Conservation (phyloP, 2,113 vertebrate genomes). For the Archilochus colubris region DNA sequence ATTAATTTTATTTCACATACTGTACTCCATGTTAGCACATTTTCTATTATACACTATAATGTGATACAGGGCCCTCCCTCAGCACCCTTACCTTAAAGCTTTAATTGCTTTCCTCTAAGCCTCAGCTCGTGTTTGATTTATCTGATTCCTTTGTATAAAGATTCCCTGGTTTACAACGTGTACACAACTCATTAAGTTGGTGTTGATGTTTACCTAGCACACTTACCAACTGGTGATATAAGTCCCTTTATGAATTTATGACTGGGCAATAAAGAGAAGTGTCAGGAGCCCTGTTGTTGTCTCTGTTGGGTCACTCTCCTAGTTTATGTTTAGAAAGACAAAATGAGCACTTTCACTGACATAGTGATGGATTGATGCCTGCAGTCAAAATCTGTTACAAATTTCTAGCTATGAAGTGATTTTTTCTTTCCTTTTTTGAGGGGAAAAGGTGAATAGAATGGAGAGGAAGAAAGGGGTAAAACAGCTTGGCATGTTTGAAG, state of each 20-base stretch:
- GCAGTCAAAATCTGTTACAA: conserved; percentile 35
- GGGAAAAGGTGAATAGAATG: conserved; percentile 22
- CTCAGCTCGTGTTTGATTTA: conserved; percentile 78
- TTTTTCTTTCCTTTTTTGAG: neutral
- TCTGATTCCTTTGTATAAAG: conserved; percentile 82
- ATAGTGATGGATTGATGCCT: neutral
- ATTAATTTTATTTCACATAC: conserved; percentile 78
- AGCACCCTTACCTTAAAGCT: conserved; percentile 70
- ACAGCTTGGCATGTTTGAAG: conserved; percentile 38
- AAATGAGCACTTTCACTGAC: neutral
- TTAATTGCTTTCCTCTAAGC: conserved; percentile 76
- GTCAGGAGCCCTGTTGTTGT: conserved; percentile 64
- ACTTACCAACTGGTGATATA: conserved; percentile 75
- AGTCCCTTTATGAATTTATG: conserved; percentile 86
- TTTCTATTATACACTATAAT: conserved; percentile 72
- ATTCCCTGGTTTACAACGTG: conserved; percentile 83
- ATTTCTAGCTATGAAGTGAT: neutral
- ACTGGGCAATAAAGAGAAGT: conserved; percentile 80
- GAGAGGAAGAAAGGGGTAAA: neutral
- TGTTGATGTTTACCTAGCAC: conserved; percentile 86
- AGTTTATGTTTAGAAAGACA: conserved; percentile 32
- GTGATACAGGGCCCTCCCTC: conserved; percentile 58
- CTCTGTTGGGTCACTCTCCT: conserved; percentile 70
- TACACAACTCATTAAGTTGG: conserved; percentile 83
- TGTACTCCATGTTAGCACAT: conserved; percentile 71